Evolutionary conservation across 2,113 vertebrate species (phyloP).

Genomic region (Sardina pilchardus): DNA sequence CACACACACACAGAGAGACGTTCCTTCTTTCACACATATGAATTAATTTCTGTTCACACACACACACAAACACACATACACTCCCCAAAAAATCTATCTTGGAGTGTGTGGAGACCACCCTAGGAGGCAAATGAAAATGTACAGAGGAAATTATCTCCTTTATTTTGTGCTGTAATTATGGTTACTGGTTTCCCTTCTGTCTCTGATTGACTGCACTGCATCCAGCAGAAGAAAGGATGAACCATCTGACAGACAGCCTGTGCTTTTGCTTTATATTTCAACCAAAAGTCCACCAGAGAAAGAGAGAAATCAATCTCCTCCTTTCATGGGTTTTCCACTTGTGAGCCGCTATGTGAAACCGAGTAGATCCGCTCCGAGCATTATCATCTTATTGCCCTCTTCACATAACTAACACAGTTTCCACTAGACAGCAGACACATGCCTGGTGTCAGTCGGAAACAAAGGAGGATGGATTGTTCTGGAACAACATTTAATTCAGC

Average conservation of each 20-base stretch:
- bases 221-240: not conserved
- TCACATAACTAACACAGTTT: not conserved
- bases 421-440: not conserved
- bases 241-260: not conserved
- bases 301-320: not conserved
- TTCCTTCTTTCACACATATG: not conserved
- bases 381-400: not conserved
- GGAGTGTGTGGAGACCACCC: not conserved
- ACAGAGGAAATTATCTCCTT: slow-evolving; percentile 59
- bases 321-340: not conserved
- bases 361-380: not conserved
- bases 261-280: not conserved
- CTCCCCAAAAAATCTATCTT: not conserved
- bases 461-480: not conserved
- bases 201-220: slow-evolving; percentile 69
- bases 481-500: not conserved
- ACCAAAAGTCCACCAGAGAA: not conserved
- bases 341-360: not conserved
- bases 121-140: slow-evolving; percentile 64
- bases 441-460: not conserved
- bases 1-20: not conserved
- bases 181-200: slow-evolving; percentile 61
- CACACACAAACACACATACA: not conserved
- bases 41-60: not conserved
- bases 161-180: slow-evolving; percentile 62